Evolutionary conservation across 64 coral and sea anemone genomes (phyloP).

Genomic region (Orbicella faveolata): DNA sequence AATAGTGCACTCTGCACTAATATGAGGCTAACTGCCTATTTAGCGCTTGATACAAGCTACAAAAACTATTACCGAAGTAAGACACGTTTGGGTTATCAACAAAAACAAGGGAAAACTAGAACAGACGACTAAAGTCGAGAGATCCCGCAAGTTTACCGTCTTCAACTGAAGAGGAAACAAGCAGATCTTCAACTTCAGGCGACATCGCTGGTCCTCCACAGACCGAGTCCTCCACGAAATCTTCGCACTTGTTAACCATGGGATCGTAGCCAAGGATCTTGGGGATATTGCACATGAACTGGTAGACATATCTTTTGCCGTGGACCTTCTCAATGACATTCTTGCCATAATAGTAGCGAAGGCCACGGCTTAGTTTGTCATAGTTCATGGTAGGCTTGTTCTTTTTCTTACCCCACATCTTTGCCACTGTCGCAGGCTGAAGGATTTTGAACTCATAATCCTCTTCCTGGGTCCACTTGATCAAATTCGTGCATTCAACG

Average conservation of each 20-base stretch:
- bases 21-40: constrained; percentile 22
- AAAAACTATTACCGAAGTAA: constrained; percentile 48
- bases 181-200: constrained; percentile 65
- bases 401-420: constrained; percentile 93
- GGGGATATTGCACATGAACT: constrained; percentile 89
- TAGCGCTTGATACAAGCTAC: constrained; percentile 91
- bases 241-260: constrained; percentile 55
- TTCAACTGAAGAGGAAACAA: constrained; percentile 40
- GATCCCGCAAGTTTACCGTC: constrained; percentile 13
- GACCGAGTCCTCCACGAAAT: constrained; percentile 69
- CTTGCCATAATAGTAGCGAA: constrained; percentile 98
- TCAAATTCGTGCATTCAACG: constrained; percentile 1
- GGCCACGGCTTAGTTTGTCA: constrained; percentile 94
- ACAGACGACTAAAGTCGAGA: constrained; percentile 45
- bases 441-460: constrained; percentile 94
- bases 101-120: constrained; percentile 40
- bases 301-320: constrained; percentile 96
- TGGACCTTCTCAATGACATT: constrained; percentile 93
- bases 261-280: constrained; percentile 97
- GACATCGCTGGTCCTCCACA: constrained; percentile 77
- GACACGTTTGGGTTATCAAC: constrained; percentile 67
- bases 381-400: constrained; percentile 99
- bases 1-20: too few species aligned
- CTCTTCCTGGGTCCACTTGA: constrained; percentile 93
- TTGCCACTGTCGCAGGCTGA: constrained; percentile 68